Base-by-base conservation (phyloP, 2,113 vertebrate genomes). In the Hyaena hyaena region DNA sequence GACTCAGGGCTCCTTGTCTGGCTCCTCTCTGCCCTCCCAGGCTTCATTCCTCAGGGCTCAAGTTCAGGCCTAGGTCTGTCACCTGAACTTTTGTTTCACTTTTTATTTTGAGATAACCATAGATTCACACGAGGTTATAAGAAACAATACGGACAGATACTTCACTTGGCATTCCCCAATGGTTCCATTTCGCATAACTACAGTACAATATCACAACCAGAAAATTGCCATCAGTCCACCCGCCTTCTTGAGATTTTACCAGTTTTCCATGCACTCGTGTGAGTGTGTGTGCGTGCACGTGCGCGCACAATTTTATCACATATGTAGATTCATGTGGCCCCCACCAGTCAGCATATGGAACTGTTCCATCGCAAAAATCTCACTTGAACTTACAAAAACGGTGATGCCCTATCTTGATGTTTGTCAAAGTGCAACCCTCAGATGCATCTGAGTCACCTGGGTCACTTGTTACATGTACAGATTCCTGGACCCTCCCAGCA, bases 121-220 rank as follows among this genome's bases (percentile, higher is more conserved):
- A 88, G 43, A 45, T n/a, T 93, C 55, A 83, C 63, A 50, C 33
- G 24, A 1, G 7, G 26, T 71, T 95, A 15, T 88, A 90, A 88
- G 50, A 92, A 96, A 90, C 39, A 96, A 83, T 31, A 71, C 65
- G 85, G 94, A 86, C 9, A 93, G 69, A 53, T 7, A 11, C 58
- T 15, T 97, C 48, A 55, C 35, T 11, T 48, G 50, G 2, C 82
- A 92, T 93, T 28, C 80, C 43, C 33, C 33, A 10, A 43, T n/a
- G 61, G 68, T 33, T 65, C 58, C 19, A 45, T 28, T 50, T 82
- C 68, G 31, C 33, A 19, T 76, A 45, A 66, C 65, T 53, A 28
- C 6, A 88, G 35, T 3, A 53, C 11, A 66, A 16, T 28, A 45
- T 45, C 87, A 80, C n/a, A 71, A 21, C 23, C 12, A 92, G 66